Percentiles rank a stretch among this genome's conserved stretches.
Conservation (phyloP, 2,797 vertebrate species). For the Iguana delicatissima region DNA sequence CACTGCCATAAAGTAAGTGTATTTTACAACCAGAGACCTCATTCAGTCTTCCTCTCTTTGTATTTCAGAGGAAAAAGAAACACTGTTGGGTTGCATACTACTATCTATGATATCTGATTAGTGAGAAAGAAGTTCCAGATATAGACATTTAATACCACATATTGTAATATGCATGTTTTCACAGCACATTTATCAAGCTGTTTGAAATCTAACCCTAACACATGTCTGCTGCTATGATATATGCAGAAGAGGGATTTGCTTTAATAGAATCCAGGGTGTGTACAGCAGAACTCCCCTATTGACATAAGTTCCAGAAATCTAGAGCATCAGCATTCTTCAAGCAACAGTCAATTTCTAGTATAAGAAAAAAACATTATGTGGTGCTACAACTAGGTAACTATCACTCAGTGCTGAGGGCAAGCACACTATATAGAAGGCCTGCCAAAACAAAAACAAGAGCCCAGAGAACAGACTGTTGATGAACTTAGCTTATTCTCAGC, state of each 20-base stretch:
- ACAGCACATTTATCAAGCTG: neutral
- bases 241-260: neutral
- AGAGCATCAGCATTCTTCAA: neutral
- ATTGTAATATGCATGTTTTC: neutral
- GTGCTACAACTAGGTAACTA: too few species aligned
- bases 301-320: neutral
- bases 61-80: neutral
- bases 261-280: neutral
- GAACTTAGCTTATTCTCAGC: neutral
- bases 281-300: neutral
- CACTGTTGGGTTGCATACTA: neutral
- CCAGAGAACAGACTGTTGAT: neutral
- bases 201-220: neutral
- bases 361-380: neutral
- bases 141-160: conserved; percentile 16
- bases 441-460: neutral
- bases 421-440: neutral
- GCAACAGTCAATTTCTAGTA: neutral
- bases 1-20: neutral
- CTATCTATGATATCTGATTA: neutral
- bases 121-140: conserved; percentile 10
- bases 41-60: neutral
- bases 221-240: conserved; percentile 2
- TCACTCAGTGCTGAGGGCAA: neutral
- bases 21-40: neutral